Percentiles rank a stretch among this genome's conserved stretches.
These are phyloP conservation scores for Centrocercus urophasianus DNA, from an alignment of 2,113 vertebrate genomes.

Conservation along the genomic window DNA sequence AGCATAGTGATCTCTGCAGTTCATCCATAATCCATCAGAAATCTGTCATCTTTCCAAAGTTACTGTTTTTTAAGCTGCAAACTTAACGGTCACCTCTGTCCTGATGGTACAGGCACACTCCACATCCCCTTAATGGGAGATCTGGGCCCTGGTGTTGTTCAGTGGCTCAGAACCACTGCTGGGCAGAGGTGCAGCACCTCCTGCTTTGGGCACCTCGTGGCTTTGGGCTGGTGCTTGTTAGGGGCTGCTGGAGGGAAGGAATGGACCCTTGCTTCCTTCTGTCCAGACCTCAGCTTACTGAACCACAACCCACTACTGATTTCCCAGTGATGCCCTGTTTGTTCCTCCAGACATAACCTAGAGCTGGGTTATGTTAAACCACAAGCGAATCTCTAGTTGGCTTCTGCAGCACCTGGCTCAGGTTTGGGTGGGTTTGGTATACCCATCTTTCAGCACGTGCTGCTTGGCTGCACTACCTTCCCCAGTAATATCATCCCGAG, in stretches of 20 bases:
- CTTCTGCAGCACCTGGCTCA: not conserved
- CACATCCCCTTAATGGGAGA: not conserved
- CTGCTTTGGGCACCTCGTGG: not conserved
- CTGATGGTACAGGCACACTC: not conserved
- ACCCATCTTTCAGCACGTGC: not conserved
- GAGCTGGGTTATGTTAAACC: not conserved
- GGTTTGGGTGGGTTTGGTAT: not conserved
- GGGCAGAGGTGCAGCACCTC: not conserved
- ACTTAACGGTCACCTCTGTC: not conserved
- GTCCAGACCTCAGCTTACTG: not conserved
- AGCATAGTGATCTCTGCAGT: not conserved
- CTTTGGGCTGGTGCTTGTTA: not conserved
- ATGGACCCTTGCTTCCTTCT: not conserved
- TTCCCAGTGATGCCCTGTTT: not conserved
- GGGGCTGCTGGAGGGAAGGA: accelerated
- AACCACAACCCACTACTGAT: not conserved
- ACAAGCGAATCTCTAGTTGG: not conserved
- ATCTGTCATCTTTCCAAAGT: not conserved
- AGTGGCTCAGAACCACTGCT: not conserved
- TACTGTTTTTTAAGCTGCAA: not conserved
- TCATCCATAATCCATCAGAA: not conserved
- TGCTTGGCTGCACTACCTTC: not conserved
- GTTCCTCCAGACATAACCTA: not conserved
- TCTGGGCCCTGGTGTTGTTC: not conserved
- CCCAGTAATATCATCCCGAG: not conserved